phyloP scores from a whole-genome alignment of 2,888 invertebrate species.

The Cantharis lateralis region DNA sequence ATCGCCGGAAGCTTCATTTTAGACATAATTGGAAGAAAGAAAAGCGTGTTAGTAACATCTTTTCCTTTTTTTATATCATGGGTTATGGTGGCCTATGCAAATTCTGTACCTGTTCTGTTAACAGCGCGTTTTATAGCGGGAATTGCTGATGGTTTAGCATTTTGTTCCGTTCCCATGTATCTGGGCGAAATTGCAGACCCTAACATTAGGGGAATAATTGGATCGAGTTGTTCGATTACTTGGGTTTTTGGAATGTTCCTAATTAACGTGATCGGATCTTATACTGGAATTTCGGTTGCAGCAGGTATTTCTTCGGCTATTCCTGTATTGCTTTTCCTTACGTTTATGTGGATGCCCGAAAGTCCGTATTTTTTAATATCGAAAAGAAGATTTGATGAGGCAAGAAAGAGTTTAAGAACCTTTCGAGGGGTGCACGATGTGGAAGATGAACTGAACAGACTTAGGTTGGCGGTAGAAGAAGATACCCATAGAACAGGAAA shows the following conservation, averaged over 20 bases:
- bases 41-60: slow-evolving; percentile 65
- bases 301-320: slow-evolving; percentile 62
- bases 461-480: slow-evolving; percentile 40
- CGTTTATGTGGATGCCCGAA: slow-evolving; percentile 71
- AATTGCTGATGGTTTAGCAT: slow-evolving; percentile 58
- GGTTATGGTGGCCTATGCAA: slow-evolving; percentile 66
- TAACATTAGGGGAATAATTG: slow-evolving; percentile 64
- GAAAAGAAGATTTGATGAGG: slow-evolving; percentile 52
- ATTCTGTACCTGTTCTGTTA: slow-evolving; percentile 62
- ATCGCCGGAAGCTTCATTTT: slow-evolving; percentile 66
- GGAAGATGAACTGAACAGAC: slow-evolving; percentile 56
- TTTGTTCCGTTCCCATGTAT: slow-evolving; percentile 62
- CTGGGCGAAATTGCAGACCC: slow-evolving; percentile 66
- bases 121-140: slow-evolving; percentile 61
- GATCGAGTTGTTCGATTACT: slow-evolving; percentile 63
- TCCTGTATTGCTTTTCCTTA: slow-evolving; percentile 61
- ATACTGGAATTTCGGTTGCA: slow-evolving; percentile 58
- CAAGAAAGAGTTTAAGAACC: slow-evolving; percentile 59
- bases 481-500: slow-evolving; percentile 55
- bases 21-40: slow-evolving; percentile 69
- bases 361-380: slow-evolving; percentile 59
- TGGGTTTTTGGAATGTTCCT: slow-evolving; percentile 64
- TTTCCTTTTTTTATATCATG: slow-evolving; percentile 67
- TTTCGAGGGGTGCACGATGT: slow-evolving; percentile 59
- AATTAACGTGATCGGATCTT: slow-evolving; percentile 66